Evolutionary conservation across 2,113 vertebrate genomes (phyloP), one percentile per base, ranked within the genome.

Genomic region (Elephantulus edwardii): DNA sequence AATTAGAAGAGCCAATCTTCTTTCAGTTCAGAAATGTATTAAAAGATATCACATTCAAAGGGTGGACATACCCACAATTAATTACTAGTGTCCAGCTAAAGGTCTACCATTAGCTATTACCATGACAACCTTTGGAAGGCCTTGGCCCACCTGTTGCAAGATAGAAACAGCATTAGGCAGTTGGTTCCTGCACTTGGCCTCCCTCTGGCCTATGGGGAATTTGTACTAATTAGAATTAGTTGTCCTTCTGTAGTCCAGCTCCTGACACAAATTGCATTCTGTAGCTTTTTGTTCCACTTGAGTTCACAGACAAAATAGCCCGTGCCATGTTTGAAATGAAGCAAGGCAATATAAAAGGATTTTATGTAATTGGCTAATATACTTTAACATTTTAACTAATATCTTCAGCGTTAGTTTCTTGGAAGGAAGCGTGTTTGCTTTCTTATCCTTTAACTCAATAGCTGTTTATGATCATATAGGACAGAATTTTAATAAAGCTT

Each of bases 191-290:
- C 82, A 78, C 91, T 46, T 96, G 96, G 97, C 97, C 97, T 97
- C 96, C 94, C 93, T 71, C 94, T 94, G 97, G 97, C 97, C 98
- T 93, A 90, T 97, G 95, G 98, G 98, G 98, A 98, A 97, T 98
- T 98, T 89, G 96, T 97, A 95, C 98, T 98, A 98, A 98, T 98
- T 98, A 98, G 97, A 98, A 98, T 98, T 98, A 98, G 98, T 98
- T 98, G 98, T 98, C 98, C 98, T 97, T 98, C 98, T 20, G 96
- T 97, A 98, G 98, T 97, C 97, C 93, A 60, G 97, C 97, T 98
- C 97, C 97, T 98, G 98, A 98, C 97, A 98, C 98, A 98, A 98
- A 98, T 98, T 98, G 97, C 98, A 98, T 98, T 98, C 98, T 98
- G 97, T 97, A 98, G 97, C 97, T 98, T 97, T 98, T 97, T 98